Evolutionary conservation across 2,113 vertebrate genomes (phyloP).

Genomic region (Procavia capensis): DNA sequence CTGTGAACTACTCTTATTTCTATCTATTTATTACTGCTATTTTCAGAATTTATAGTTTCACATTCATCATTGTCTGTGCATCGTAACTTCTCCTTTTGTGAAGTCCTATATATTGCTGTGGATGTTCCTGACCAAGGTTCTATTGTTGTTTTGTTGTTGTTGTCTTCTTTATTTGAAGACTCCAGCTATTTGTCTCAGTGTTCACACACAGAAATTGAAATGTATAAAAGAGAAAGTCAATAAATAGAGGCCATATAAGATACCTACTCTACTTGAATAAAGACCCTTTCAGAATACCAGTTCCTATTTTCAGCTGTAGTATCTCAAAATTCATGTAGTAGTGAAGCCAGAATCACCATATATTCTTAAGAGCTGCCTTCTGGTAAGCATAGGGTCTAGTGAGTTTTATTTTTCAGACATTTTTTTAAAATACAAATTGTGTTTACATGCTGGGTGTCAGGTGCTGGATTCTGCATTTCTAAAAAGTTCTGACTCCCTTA

Average conservation of each 20-base stretch:
- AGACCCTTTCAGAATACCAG: not conserved
- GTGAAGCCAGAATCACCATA: not conserved
- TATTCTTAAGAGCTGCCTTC: not conserved
- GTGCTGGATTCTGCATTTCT: not conserved
- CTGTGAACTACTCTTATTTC: slow-evolving; percentile 44
- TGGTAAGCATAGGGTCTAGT: not conserved
- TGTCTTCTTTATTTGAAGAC: not conserved
- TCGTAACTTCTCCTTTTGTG: not conserved
- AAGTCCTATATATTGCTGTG: not conserved
- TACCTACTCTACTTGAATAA: not conserved
- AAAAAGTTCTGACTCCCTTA: no score
- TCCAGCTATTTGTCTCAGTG: slow-evolving; percentile 18
- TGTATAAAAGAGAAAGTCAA: slow-evolving; percentile 6
- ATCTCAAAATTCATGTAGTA: not conserved
- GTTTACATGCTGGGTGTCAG: not conserved
- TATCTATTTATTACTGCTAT: slow-evolving; percentile 50
- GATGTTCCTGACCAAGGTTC: not conserved
- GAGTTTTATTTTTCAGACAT: not conserved
- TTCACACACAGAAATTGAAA: slow-evolving; percentile 21
- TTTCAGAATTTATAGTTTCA: slow-evolving; percentile 53
- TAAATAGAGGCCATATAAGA: not conserved
- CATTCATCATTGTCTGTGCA: slow-evolving; percentile 46
- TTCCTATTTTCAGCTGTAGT: not conserved
- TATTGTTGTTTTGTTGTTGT: slow-evolving; percentile 2
- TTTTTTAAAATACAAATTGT: not conserved